Evolutionary conservation across 2,797 vertebrate genomes (phyloP).

Genomic region (Pangasius krempfi): DNA sequence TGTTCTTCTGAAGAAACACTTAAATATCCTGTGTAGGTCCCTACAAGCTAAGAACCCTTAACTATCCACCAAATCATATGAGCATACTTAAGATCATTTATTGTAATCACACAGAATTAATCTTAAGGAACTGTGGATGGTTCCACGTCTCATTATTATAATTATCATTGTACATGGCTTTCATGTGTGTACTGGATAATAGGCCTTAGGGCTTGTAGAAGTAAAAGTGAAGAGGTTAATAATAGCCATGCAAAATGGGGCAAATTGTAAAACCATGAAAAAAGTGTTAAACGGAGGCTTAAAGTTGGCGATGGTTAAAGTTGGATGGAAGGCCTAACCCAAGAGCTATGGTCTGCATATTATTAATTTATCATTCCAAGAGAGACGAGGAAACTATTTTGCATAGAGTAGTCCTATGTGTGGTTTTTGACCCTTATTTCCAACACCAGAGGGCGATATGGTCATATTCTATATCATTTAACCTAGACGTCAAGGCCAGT

Average conservation of each 20-base stretch:
- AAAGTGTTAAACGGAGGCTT: background rate
- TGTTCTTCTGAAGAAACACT: background rate
- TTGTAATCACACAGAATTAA: background rate
- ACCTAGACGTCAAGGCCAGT: background rate
- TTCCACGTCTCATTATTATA: background rate
- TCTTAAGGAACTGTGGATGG: background rate
- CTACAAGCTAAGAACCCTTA: background rate
- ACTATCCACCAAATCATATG: background rate
- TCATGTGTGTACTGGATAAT: background rate
- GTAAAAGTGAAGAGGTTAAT: background rate
- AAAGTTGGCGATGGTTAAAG: too few species aligned
- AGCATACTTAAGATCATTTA: background rate
- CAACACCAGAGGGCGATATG: constrained; percentile 48
- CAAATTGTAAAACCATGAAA: background rate
- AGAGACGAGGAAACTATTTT: background rate
- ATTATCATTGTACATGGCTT: background rate
- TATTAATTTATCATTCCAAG: background rate
- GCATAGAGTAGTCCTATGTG: background rate
- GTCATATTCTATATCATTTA: constrained; percentile 15
- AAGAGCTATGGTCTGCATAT: background rate
- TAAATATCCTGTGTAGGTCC: background rate
- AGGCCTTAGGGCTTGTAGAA: background rate
- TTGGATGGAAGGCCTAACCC: too few species aligned
- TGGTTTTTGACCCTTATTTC: background rate
- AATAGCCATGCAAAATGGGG: background rate